Percentiles rank a stretch among this genome's conserved stretches.
Evolutionary conservation across 1,140 invertebrate genomes (phyloP).

Genomic region (Eupristina koningsbergeri): DNA sequence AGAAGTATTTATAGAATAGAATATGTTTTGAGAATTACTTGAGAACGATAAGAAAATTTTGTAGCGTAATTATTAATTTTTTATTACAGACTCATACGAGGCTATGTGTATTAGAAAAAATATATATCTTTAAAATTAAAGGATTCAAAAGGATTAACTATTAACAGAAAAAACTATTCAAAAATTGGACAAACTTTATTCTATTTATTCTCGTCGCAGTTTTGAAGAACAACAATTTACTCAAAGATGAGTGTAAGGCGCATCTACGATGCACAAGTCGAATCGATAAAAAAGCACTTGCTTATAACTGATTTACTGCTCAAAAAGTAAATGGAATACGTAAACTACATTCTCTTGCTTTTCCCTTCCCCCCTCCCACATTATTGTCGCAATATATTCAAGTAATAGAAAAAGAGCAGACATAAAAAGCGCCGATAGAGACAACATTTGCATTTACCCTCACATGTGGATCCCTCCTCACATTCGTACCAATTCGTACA

Average conservation of each 20-base stretch:
- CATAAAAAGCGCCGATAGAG: background rate
- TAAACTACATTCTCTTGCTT: conserved; percentile 15
- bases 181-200: background rate
- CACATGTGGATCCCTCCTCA: background rate
- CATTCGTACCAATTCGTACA: background rate
- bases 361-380: background rate
- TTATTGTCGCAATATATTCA: background rate
- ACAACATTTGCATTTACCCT: background rate
- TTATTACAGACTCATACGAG: no score
- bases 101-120: no score
- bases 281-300: background rate
- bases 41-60: no score
- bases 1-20: no score
- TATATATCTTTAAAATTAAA: no score
- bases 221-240: conserved; percentile 14
- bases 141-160: no score
- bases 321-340: conserved; percentile 18
- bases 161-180: background rate
- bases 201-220: background rate
- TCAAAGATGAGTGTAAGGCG: background rate
- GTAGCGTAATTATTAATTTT: no score
- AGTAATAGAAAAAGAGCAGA: background rate
- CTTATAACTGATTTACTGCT: conserved; percentile 22
- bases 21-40: no score
- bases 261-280: background rate